Percentiles rank a stretch among this genome's conserved stretches.
These are phyloP conservation scores for Phymatocera aterrima DNA, from an alignment of 2,888 invertebrate species.

Conservation along the genomic window DNA sequence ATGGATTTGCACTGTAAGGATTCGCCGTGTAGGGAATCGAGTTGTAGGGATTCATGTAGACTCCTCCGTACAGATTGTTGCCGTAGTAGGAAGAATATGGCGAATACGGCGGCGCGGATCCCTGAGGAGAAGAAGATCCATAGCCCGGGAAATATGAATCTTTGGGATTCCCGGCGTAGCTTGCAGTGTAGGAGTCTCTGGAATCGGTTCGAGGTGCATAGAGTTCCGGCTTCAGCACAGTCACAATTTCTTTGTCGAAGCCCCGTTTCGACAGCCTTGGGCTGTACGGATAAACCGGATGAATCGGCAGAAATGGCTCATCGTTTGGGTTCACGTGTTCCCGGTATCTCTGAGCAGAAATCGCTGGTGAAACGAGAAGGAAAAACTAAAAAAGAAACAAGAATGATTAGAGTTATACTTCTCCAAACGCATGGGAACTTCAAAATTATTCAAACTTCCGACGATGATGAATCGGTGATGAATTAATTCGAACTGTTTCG, in stretches of 20 bases:
- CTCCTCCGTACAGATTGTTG: conserved; percentile 48
- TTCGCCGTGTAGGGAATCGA: conserved; percentile 14
- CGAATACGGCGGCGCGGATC: conserved; percentile 26
- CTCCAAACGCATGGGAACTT: not conserved
- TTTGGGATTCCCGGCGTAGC: conserved; percentile 60
- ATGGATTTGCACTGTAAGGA: conserved; percentile 54
- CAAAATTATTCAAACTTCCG: too few relatives aligned
- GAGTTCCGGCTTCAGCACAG: conserved; percentile 64
- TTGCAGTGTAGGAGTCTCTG: conserved; percentile 63
- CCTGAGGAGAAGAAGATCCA: conserved; percentile 62
- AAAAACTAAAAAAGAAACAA: conserved; percentile 63
- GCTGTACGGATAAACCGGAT: conserved; percentile 68
- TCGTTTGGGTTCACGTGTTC: conserved; percentile 64
- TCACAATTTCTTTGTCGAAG: conserved; percentile 56
- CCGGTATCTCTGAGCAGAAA: conserved; percentile 61
- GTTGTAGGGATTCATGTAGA: conserved; percentile 11
- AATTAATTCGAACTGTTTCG: not conserved
- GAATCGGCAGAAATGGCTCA: conserved; percentile 70
- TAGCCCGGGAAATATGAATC: conserved; percentile 63
- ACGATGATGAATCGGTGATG: not conserved
- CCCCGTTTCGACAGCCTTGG: conserved; percentile 70
- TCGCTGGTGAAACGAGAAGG: conserved; percentile 61
- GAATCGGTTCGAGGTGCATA: conserved; percentile 66
- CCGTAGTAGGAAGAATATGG: conserved; percentile 52
- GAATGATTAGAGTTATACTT: not conserved